phyloP scores from a whole-genome alignment of 2,888 invertebrate species.

The Gortyna flavago region DNA sequence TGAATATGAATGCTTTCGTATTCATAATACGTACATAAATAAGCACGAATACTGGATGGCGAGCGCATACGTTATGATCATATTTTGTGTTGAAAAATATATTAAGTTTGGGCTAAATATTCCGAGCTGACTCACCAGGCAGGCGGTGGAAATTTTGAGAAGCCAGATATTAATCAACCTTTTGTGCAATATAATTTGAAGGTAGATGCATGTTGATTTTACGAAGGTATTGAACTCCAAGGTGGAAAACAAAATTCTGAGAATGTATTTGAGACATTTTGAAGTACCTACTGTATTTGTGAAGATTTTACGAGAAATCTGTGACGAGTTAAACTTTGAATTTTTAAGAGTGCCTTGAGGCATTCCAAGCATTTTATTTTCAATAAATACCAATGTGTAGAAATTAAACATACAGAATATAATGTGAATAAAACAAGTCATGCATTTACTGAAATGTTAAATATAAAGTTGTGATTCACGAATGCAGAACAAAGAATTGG shows the following conservation, averaged over 20 bases:
- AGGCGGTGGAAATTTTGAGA: constrained; percentile 24
- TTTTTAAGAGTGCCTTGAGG: neutral
- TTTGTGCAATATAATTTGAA: constrained; percentile 30
- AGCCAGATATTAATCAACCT: constrained; percentile 16
- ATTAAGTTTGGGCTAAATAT: constrained; percentile 23
- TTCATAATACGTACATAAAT: constrained; percentile 6
- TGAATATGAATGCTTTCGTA: constrained; percentile 26
- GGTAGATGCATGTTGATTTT: neutral
- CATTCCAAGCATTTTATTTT: neutral
- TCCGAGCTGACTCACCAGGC: constrained; percentile 38
- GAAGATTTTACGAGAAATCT: neutral
- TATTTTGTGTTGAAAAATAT: constrained; percentile 24
- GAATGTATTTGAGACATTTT: constrained; percentile 2
- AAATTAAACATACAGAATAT: neutral
- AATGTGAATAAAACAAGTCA: constrained; percentile 30
- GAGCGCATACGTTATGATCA: constrained; percentile 22
- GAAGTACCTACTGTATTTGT: neutral
- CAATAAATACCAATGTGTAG: neutral
- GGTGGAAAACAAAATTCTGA: neutral
- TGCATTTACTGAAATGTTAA: constrained; percentile 42
- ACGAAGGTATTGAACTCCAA: constrained; percentile 22
- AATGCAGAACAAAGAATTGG: constrained; percentile 53
- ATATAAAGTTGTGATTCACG: constrained; percentile 58
- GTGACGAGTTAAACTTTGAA: neutral
- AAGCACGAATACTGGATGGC: neutral